phyloP scores from a whole-genome alignment of 2,888 invertebrate species.

The Drosophila nr. perissopoda region DNA sequence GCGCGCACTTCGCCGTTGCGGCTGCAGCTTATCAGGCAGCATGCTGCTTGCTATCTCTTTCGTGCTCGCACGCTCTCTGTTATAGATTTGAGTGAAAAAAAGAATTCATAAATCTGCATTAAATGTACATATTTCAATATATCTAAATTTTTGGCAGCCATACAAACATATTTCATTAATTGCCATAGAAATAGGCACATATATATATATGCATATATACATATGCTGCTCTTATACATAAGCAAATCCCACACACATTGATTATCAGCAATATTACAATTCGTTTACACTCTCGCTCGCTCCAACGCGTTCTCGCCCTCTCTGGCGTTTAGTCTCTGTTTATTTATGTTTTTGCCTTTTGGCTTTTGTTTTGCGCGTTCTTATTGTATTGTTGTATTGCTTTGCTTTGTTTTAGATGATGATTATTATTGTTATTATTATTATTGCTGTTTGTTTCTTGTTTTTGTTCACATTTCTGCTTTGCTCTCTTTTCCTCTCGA shows the following conservation, averaged over 20 bases:
- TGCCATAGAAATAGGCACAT: slow-evolving; percentile 26
- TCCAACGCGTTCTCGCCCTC: not conserved
- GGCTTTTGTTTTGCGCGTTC: slow-evolving; percentile 38
- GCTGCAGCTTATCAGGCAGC: slow-evolving; percentile 50
- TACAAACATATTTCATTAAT: slow-evolving; percentile 65
- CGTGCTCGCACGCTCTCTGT: slow-evolving; percentile 10
- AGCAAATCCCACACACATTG: slow-evolving; percentile 40
- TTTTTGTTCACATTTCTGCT: slow-evolving; percentile 33
- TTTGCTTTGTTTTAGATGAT: slow-evolving; percentile 48
- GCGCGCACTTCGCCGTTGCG: slow-evolving; percentile 38
- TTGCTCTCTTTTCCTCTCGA: slow-evolving; percentile 40
- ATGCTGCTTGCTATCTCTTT: slow-evolving; percentile 5
- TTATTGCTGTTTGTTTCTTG: slow-evolving; percentile 21
- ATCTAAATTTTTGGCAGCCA: slow-evolving; percentile 55
- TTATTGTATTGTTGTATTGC: slow-evolving; percentile 20
- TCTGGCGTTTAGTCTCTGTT: slow-evolving; percentile 42
- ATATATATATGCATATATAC: slow-evolving; percentile 3
- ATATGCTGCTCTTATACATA: slow-evolving; percentile 15
- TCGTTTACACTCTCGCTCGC: slow-evolving; percentile 2
- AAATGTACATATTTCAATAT: slow-evolving; percentile 49
- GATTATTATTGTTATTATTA: slow-evolving; percentile 32
- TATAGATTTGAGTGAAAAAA: slow-evolving; percentile 21
- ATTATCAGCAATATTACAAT: slow-evolving; percentile 46
- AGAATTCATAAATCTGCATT: slow-evolving; percentile 57
- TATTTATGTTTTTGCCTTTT: slow-evolving; percentile 59